Evolutionary conservation across 1,140 invertebrate species (phyloP).

Genomic region (Delia radicum): DNA sequence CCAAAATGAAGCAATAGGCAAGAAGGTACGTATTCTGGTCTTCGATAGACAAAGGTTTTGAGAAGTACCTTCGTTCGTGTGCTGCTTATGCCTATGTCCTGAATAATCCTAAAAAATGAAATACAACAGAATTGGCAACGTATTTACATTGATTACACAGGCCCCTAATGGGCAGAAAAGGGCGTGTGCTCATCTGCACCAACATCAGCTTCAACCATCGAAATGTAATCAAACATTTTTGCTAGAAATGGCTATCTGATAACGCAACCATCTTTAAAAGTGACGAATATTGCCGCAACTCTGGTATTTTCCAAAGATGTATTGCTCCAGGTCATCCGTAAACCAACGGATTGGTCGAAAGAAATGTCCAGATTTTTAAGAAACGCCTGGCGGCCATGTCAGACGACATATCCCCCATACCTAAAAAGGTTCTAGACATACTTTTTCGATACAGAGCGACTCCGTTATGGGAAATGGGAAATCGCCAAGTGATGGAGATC

Average conservation of each 20-base stretch:
- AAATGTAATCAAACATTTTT: not conserved
- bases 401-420: not conserved
- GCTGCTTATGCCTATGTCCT: not conserved
- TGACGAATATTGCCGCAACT: not conserved
- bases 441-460: not conserved
- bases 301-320: conserved; percentile 41
- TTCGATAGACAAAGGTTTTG: no score
- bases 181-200: no score
- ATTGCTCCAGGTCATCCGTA: conserved; percentile 47
- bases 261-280: not conserved
- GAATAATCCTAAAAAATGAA: not conserved
- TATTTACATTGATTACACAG: no score
- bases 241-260: not conserved
- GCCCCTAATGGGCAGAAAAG: not conserved
- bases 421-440: not conserved
- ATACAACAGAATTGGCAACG: not conserved
- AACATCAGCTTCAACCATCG: not conserved
- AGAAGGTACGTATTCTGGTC: no score
- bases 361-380: conserved; percentile 33
- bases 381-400: not conserved
- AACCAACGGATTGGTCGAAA: conserved; percentile 49
- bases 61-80: no score
- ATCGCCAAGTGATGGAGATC: conserved; percentile 3
- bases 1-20: conserved; percentile 59
- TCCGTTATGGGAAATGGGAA: not conserved